Evolutionary conservation across 2,113 vertebrate species (phyloP).

Genomic region (Triplophysa dalaica): DNA sequence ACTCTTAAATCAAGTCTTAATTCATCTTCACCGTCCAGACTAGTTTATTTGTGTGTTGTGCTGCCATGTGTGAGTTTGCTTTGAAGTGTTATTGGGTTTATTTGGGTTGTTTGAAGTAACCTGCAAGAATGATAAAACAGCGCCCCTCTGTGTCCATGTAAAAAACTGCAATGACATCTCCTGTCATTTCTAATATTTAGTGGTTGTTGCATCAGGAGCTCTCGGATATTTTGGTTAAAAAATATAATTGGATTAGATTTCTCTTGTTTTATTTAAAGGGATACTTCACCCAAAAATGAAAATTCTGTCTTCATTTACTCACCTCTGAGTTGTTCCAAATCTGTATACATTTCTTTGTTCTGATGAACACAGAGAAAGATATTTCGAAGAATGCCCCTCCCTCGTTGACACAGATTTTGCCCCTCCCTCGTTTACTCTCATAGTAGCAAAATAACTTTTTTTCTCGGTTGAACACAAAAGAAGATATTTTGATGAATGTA

Average conservation of each 20-base stretch:
- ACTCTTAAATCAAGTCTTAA: no score
- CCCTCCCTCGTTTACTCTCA: no score
- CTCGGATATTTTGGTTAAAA: background rate
- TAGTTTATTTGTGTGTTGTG: background rate
- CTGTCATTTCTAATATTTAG: background rate
- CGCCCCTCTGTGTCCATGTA: constrained; percentile 25
- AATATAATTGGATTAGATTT: background rate
- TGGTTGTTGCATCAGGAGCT: background rate
- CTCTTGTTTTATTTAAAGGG: background rate
- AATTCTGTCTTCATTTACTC: no score
- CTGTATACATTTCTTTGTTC: no score
- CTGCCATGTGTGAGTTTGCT: background rate
- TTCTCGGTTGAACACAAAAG: no score
- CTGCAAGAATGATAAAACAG: constrained; percentile 26
- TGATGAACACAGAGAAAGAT: no score
- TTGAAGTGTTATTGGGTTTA: background rate
- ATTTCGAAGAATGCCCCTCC: no score
- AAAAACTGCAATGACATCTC: background rate
- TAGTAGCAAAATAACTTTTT: no score
- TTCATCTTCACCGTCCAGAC: background rate
- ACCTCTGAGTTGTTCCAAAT: no score
- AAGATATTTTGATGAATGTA: no score
- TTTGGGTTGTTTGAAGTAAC: background rate
- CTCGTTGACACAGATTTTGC: no score
- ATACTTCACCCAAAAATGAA: no score